Base-by-base conservation (phyloP, 2,113 vertebrate genomes). In the Heterocephalus glaber region DNA sequence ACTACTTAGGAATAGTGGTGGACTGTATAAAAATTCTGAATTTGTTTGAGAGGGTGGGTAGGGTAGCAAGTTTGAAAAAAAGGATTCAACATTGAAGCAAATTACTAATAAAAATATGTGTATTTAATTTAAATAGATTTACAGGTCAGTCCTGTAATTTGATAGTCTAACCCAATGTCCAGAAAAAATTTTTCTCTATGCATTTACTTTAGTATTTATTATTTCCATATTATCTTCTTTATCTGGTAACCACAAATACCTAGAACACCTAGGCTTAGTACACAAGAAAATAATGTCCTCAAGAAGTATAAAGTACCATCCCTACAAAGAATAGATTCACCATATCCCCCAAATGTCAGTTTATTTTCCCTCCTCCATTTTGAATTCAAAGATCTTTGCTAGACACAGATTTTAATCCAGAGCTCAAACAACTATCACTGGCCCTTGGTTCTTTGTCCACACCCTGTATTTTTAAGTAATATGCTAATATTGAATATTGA, bases 71-170 rank as follows among this genome's bases (percentile, higher is more conserved):
- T 65, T 76, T 68, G 6, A 13, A 22, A 14, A 93, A 41, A 12
- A 79, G 2, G 11, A 86, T 38, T 86, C 10, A 82, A 82, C 7
- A 58, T 26, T 88, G 35, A 89, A 9, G 19, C 38, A 87, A 95
- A 22, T 82, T 28, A 66, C 17, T 61, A 54, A 70, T n/a, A 85
- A 76, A 96, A 60, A 60, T 44, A 60, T 54, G 30, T 90, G 66
- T 52, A 58, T 47, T 33, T 76, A 85, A 91, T 77, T 60, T 79
- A 91, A 94, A 76, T 22, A 85, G 92, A 61, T 74, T 66, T 96
- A 63, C 2, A 92, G 26, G 30, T 79, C 41, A 41, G 30, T 72
- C 35, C 17, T 87, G 13, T 93, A n/a, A 54, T 89, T 49, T 60
- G 49, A 91, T 14, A 89, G 12, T 70, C 24, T 90, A 68, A 66